Percentiles rank a stretch among this genome's conserved stretches.
These are phyloP conservation scores for Cheilosia soror DNA, from an alignment of 2,888 invertebrate species.

Conservation along the genomic window DNA sequence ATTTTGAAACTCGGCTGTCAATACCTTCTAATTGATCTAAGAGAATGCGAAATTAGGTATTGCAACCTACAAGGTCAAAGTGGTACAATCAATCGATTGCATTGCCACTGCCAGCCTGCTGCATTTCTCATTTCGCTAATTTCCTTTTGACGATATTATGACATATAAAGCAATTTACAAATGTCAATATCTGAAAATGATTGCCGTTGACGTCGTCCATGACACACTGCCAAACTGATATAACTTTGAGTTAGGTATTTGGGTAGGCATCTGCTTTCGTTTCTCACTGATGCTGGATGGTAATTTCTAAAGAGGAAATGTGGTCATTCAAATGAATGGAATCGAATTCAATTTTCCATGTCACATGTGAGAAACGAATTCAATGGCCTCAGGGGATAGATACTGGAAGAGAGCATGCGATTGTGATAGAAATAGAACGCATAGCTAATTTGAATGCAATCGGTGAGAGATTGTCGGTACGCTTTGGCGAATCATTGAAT, in stretches of 20 bases:
- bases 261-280: background rate
- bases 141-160: background rate
- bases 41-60: background rate
- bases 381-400: background rate
- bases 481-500: background rate
- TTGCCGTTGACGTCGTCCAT: slow-evolving; percentile 4
- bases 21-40: background rate
- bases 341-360: slow-evolving; percentile 13
- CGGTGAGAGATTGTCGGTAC: background rate
- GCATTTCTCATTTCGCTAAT: slow-evolving; percentile 14
- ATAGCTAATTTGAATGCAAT: background rate
- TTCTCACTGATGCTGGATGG: slow-evolving; percentile 10
- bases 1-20: no score
- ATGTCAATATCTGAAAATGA: slow-evolving; percentile 28
- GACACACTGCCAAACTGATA: background rate
- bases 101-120: background rate
- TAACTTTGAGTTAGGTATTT: background rate
- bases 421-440: background rate
- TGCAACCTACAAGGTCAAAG: background rate
- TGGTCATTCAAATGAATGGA: slow-evolving; percentile 16
- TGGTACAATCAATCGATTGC: slow-evolving; percentile 8
- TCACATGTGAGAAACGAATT: slow-evolving; percentile 9
- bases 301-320: slow-evolving; percentile 1
- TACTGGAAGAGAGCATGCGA: background rate
- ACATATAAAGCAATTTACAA: slow-evolving; percentile 27